Evolutionary conservation across 2,113 vertebrate species (phyloP), one percentile per base, ranked within the genome.

Genomic region (Tetrao urogallus): DNA sequence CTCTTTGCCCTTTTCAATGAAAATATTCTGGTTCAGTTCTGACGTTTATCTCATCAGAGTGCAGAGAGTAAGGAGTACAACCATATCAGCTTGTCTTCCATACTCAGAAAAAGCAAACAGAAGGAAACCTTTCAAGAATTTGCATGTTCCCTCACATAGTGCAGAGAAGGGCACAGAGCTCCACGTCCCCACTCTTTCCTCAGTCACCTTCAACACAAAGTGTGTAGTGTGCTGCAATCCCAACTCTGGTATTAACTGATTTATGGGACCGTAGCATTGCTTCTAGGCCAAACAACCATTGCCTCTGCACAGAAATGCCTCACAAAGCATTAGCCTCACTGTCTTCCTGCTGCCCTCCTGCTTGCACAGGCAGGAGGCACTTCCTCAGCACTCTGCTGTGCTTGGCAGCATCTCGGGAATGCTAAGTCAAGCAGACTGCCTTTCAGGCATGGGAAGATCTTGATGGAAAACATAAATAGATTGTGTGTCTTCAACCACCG

Each of bases 361-460:
- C 84, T 81, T 88, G 71, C 65, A 71, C 87, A 92, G 88, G 85
- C 92, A 78, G 73, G 45, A 95, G 89, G 89, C 45, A 24, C 89
- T 84, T 94, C 95, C 94, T 77, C 86, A 38, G 45, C 38, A 89
- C 88, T 88, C 21, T 86, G 93, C 92, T 92, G 90, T 82, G 93
- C 82, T 95, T 96, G 95, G 93, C 95, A 97, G 89, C 84, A 42
- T 42, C 89, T 78, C 81, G 78, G 87, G 88, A 64, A 77, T 66
- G 94, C 66, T 52, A 69, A 95, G 91, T 32, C 77, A 54, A 91
- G 93, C 89, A 88, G 90, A 92, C 94, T 94, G 95, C 82, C 94
- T 86, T 79, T 84, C 72, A 73, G 95, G 65, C 94, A 89, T 88
- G 93, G 95, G 87, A 93, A 95, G 89, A 95, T 60, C 92, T 94